Base-by-base conservation (phyloP, 1,140 invertebrate species). In the Drosophila micromelanica region DNA sequence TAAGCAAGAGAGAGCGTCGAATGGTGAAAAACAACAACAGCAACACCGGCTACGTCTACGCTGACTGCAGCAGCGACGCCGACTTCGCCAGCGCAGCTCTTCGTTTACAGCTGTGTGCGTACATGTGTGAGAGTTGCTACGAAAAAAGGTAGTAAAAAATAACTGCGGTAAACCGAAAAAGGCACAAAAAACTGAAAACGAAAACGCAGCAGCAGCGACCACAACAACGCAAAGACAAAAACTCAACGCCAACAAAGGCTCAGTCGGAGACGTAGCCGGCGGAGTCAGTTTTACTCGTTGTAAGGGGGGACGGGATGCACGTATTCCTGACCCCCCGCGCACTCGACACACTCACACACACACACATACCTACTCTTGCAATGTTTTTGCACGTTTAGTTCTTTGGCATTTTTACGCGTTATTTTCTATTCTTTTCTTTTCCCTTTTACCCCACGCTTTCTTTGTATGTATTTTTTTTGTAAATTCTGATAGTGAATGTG, bases 131-230 rank as follows among this genome's bases (percentile, higher is more conserved):
- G 43, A 51, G 84, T 71, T 87, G 82, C 84, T 80, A 89, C 84
- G 80, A 76, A 82, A 86, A 87, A 87, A 87, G 79, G 84, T 89
- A 87, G 84, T 87, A 87, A 87, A 89, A 87, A 89, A 89, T 90
- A 89, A 84, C 84, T 89, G 84, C 84, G 84, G 84, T 89, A 89
- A 89, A 90, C 84, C 84, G 67, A 89, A 89, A 86, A 89, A 89
- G 78, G 78, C 84, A 87, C 82, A 89, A 89, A 87, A 87, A 86
- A 84, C 27, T 71, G 64, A 70, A 63, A 42, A 73, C 61, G 75
- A 76, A 68, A 73, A 59, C 62, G 79, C 76, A 80, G 81, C 75
- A 87, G 64, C 69, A 75, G 73, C 76, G 71, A 84, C 80, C 76
- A 81, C 71, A 80, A 82, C 81, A 86, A 82, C 70, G 77, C 51